Conservation (phyloP, 2,888 invertebrate genomes). For the Phyllotreta cruciferae region DNA sequence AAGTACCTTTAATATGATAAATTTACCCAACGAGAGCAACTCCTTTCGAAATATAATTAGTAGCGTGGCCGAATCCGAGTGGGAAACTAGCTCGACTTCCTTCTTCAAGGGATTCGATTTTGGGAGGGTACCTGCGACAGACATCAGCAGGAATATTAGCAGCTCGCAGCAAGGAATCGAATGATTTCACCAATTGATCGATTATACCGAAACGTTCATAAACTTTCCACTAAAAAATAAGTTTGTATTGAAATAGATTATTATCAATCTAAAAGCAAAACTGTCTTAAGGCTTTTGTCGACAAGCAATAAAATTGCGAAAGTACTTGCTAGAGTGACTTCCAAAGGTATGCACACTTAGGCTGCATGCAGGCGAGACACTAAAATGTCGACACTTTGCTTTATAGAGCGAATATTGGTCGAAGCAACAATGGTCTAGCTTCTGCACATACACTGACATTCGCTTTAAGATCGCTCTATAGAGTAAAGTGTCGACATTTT, state of each 20-base stretch:
- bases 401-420: too few relatives aligned
- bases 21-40: conserved; percentile 89
- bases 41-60: conserved; percentile 81
- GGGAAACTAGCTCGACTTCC: conserved; percentile 88
- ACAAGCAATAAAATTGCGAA: too few relatives aligned
- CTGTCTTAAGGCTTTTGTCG: too few relatives aligned
- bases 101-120: conserved; percentile 65
- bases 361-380: too few relatives aligned
- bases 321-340: too few relatives aligned
- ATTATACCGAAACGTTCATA: conserved; percentile 65
- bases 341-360: too few relatives aligned
- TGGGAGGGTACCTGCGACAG: conserved; percentile 68
- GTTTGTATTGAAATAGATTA: conserved; percentile 1
- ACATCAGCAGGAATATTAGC: conserved; percentile 57
- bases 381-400: too few relatives aligned
- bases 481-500: too few relatives aligned
- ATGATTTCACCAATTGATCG: conserved; percentile 64
- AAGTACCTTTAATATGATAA: too few relatives aligned
- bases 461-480: too few relatives aligned
- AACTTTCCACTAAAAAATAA: conserved; percentile 65
- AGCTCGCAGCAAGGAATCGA: conserved; percentile 59
- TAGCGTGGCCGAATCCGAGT: conserved; percentile 88
- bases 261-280: background rate
- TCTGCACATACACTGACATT: too few relatives aligned
- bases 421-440: too few relatives aligned